Conservation (phyloP, 37 sponge, comb jelly and placozoan genomes). For the Spongilla lacustris region DNA sequence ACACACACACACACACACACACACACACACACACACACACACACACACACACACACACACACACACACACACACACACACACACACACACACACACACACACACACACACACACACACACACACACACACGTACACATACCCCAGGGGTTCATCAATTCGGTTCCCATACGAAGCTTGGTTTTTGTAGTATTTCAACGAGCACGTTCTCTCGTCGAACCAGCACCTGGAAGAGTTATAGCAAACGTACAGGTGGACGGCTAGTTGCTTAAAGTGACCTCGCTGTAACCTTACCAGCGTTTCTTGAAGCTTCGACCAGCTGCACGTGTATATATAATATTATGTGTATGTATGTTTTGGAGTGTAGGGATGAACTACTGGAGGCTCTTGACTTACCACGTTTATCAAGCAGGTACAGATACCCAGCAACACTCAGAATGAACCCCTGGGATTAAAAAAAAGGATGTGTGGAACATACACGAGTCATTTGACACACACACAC, state of each 20-base stretch:
- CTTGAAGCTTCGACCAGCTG: not conserved
- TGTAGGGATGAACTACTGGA: not conserved
- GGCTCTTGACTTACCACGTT: conserved; percentile 27
- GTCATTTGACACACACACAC: not conserved
- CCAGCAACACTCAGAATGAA: conserved; percentile 49
- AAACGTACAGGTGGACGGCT: not conserved
- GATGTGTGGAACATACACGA: not conserved
- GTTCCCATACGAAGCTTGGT: conserved; percentile 27
- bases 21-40: not conserved
- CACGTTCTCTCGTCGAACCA: conserved; percentile 77
- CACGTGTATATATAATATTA: not conserved
- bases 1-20: not conserved
- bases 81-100: conserved; percentile 28
- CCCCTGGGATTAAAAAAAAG: not conserved
- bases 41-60: conserved; percentile 26
- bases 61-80: conserved; percentile 13
- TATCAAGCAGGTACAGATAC: conserved; percentile 31
- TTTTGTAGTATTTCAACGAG: conserved; percentile 61
- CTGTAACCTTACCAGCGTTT: not conserved
- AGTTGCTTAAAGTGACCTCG: not conserved
- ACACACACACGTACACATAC: conserved; percentile 14
- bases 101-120: conserved; percentile 31
- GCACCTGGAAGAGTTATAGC: conserved; percentile 24
- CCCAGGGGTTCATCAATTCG: conserved; percentile 34
- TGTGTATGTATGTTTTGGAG: too few species aligned